Percentiles rank a stretch among this genome's conserved stretches.
phyloP scores from a whole-genome alignment of 2,797 vertebrate genomes.

The Coreius guichenoti region DNA sequence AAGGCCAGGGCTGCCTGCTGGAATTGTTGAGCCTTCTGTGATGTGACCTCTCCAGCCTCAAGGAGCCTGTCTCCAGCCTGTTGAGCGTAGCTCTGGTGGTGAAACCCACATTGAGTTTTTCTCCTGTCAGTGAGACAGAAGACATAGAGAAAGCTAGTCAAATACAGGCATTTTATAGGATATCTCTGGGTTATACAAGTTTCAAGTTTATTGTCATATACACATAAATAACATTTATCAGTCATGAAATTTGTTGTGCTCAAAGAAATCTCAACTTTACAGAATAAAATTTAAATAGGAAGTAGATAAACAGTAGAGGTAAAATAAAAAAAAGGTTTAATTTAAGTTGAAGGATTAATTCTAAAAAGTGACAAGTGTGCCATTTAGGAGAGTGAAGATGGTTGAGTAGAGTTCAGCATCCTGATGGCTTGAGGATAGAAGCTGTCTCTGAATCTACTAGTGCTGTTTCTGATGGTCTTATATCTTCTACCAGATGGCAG shows the following conservation, averaged over 20 bases:
- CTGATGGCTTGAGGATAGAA: slow-evolving; percentile 8
- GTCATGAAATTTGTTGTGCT: slow-evolving; percentile 11
- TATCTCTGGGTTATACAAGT: slow-evolving; percentile 23
- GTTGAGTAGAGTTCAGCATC: neutral
- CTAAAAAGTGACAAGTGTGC: neutral
- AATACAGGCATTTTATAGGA: slow-evolving; percentile 33
- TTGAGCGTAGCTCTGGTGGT: slow-evolving; percentile 39
- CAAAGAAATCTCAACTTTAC: neutral
- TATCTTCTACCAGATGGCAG: slow-evolving; percentile 26
- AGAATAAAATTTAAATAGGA: neutral
- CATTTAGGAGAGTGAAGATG: neutral
- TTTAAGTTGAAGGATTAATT: neutral
- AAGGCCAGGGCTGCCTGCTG: slow-evolving; percentile 49
- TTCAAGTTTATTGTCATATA: neutral
- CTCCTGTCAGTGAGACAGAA: slow-evolving; percentile 47
- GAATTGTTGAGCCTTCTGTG: slow-evolving; percentile 43
- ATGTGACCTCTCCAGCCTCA: slow-evolving; percentile 50
- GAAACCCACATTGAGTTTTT: slow-evolving; percentile 48
- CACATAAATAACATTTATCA: slow-evolving; percentile 13
- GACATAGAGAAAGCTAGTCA: slow-evolving; percentile 36
- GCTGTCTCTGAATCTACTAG: slow-evolving; percentile 23
- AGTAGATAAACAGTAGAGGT: neutral
- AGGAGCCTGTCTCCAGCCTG: no score
- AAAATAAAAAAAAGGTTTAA: neutral
- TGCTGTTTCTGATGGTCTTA: slow-evolving; percentile 19